Evolutionary conservation across 2,113 vertebrate genomes (phyloP).

Genomic region (Sceloporus tristichus): DNA sequence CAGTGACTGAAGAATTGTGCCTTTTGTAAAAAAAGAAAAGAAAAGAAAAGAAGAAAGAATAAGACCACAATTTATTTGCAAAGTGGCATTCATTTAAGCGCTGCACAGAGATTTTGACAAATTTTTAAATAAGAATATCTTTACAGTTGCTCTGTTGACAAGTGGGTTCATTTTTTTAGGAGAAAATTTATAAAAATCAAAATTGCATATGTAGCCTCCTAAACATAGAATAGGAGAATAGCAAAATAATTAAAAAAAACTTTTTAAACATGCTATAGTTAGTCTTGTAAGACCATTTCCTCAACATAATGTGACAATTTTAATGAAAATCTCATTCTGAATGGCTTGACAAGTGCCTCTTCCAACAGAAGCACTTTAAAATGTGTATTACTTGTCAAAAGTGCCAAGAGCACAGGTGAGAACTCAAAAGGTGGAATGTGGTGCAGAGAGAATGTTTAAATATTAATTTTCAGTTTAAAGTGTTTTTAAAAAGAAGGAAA

Average conservation of each 20-base stretch:
- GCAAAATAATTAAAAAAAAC: not conserved
- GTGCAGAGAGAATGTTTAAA: constrained; percentile 29
- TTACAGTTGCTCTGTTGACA: not conserved
- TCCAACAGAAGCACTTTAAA: constrained; percentile 48
- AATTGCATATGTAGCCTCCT: not conserved
- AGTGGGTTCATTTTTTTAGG: not conserved
- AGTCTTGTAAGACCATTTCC: not conserved
- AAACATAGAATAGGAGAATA: not conserved
- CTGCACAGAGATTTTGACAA: constrained; percentile 10
- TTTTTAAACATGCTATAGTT: constrained; percentile 17
- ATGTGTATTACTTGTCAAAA: constrained; percentile 37
- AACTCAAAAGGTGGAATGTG: constrained; percentile 38
- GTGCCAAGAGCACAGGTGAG: constrained; percentile 15
- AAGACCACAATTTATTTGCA: not conserved
- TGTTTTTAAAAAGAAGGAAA: not conserved
- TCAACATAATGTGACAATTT: constrained; percentile 9
- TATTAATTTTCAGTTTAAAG: constrained; percentile 21
- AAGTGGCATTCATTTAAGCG: not conserved
- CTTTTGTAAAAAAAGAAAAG: not conserved
- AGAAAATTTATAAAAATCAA: not conserved
- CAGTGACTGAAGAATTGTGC: constrained; percentile 1
- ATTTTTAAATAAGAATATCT: not conserved
- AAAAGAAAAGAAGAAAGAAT: not conserved
- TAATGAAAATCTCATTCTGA: constrained; percentile 24
- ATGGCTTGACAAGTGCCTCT: constrained; percentile 33